Conservation (phyloP, 2,888 invertebrate species). For the Phragmatobia fuliginosa region DNA sequence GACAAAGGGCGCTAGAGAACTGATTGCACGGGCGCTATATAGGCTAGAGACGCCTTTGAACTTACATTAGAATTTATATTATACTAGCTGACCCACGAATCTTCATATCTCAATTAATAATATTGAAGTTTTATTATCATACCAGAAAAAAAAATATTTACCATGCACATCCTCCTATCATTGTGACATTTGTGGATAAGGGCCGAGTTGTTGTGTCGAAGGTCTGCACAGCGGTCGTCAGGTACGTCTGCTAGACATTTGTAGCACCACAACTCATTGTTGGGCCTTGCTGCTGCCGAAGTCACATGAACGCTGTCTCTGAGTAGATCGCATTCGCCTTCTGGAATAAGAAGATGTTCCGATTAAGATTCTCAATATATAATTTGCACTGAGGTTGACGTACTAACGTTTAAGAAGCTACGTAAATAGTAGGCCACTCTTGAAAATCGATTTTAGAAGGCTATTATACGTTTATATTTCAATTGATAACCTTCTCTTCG, state of each 20-base stretch:
- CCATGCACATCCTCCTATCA: conserved; percentile 93
- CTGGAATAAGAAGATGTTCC: conserved; percentile 67
- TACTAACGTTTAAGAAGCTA: background rate
- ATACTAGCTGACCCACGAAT: too few relatives aligned
- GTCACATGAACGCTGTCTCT: conserved; percentile 91
- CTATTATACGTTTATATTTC: too few relatives aligned
- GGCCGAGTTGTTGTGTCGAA: conserved; percentile 86
- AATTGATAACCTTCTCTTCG: background rate
- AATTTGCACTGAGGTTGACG: background rate
- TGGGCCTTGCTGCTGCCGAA: conserved; percentile 91
- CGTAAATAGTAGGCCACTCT: too few relatives aligned
- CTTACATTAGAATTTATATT: too few relatives aligned
- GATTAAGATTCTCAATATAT: background rate
- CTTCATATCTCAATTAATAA: too few relatives aligned
- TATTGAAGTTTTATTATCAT: too few relatives aligned
- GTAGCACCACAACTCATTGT: conserved; percentile 94
- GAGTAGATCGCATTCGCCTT: conserved; percentile 73
- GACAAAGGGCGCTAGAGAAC: too few relatives aligned
- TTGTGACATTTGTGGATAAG: conserved; percentile 91
- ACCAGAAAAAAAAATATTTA: too few relatives aligned
- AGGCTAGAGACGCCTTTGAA: too few relatives aligned
- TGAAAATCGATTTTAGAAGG: too few relatives aligned
- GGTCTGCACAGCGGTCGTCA: conserved; percentile 90
- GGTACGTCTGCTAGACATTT: conserved; percentile 92
- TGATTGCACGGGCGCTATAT: too few relatives aligned